These are phyloP conservation scores for Pollenia amentaria DNA, from an alignment of 2,888 invertebrate genomes.

Conservation along the genomic window DNA sequence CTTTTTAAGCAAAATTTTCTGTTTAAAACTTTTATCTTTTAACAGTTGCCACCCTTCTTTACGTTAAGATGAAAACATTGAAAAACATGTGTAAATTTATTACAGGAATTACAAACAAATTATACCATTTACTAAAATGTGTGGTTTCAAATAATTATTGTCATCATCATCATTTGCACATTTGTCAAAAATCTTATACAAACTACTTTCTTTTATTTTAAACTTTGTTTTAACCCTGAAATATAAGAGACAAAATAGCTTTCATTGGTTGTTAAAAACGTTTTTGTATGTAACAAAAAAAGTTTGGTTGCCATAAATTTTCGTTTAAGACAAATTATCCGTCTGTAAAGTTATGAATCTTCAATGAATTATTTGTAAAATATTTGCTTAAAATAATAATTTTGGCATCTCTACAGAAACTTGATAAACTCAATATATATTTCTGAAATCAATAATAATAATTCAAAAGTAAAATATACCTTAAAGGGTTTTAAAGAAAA, in stretches of 20 bases:
- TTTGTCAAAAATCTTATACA: slow-evolving; percentile 1
- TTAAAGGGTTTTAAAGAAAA: neutral
- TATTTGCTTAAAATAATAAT: slow-evolving; percentile 19
- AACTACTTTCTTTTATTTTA: neutral
- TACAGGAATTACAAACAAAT: neutral
- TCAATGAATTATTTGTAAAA: slow-evolving; percentile 29
- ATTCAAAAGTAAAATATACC: neutral
- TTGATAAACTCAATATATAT: neutral
- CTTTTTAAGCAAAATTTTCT: neutral
- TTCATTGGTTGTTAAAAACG: slow-evolving; percentile 10
- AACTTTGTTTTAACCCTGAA: neutral
- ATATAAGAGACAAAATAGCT: neutral
- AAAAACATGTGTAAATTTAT: no score
- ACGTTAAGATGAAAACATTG: no score
- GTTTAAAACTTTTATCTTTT: neutral
- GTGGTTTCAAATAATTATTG: slow-evolving; percentile 8
- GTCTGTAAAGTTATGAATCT: slow-evolving; percentile 47
- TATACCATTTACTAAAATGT: neutral
- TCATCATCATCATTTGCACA: slow-evolving; percentile 20
- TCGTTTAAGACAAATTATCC: slow-evolving; percentile 5
- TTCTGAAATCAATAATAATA: neutral
- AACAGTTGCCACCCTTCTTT: neutral
- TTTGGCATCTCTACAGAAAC: neutral
- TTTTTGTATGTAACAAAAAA: slow-evolving; percentile 2
- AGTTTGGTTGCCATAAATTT: slow-evolving; percentile 10